These are phyloP conservation scores for Sus scrofa DNA, from an alignment of 2,113 vertebrate genomes.

Conservation along the genomic window T2T-Sscrofa CM000825.6:58466001-58466500, in stretches of 20 bases:
- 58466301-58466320: accelerated
- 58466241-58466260: background rate
- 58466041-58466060: background rate
- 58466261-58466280: background rate
- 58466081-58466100: background rate
- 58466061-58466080: background rate
- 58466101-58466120: accelerated
- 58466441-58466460: background rate
- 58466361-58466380: background rate
- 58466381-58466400: background rate
- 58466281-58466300: accelerated
- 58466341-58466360: background rate
- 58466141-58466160: accelerated
- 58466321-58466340: background rate
- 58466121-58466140: accelerated
- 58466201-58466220: background rate
- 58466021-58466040: slow-evolving; percentile 19
- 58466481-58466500: background rate
- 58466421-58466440: background rate
- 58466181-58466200: accelerated
- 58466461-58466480: no score
- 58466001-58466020: no score
- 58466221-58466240: accelerated
- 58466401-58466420: background rate
- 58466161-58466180: background rate